Conservation (phyloP, 1,140 invertebrate genomes). For the Drosophila equinoxialis region DNA sequence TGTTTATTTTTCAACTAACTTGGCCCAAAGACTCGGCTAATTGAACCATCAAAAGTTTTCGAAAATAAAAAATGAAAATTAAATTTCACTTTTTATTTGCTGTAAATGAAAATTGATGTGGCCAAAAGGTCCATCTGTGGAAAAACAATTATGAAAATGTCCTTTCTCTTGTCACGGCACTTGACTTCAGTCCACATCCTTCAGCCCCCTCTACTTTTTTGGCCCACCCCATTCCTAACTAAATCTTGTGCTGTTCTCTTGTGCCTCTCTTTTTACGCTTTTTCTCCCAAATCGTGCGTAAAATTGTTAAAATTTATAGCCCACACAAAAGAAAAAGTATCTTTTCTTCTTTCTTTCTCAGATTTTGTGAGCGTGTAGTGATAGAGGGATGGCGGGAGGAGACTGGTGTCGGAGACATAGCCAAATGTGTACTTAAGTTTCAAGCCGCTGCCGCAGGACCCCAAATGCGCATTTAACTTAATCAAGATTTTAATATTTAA, state of each 20-base stretch:
- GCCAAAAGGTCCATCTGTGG: conserved; percentile 16
- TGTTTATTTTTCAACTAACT: conserved; percentile 57
- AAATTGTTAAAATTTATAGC: conserved; percentile 61
- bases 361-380: conserved; percentile 46
- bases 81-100: conserved; percentile 29
- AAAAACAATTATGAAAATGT: conserved; percentile 53
- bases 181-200: neutral
- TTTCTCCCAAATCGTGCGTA: conserved; percentile 63
- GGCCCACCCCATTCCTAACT: neutral
- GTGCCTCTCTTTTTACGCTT: neutral
- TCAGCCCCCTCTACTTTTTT: neutral
- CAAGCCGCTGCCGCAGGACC: conserved; percentile 31
- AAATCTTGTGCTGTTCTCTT: neutral
- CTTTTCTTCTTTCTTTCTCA: conserved; percentile 15
- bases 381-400: conserved; percentile 21
- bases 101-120: conserved; percentile 50
- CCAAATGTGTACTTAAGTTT: conserved; percentile 58
- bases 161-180: neutral
- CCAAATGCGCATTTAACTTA: conserved; percentile 80
- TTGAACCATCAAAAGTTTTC: conserved; percentile 60
- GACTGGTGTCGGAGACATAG: conserved; percentile 36
- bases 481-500: conserved; percentile 82
- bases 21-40: conserved; percentile 40
- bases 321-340: conserved; percentile 20
- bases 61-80: conserved; percentile 52